These are phyloP conservation scores for Temnothorax unifasciatus DNA, from an alignment of 2,888 invertebrate genomes.

Conservation along the genomic window DNA sequence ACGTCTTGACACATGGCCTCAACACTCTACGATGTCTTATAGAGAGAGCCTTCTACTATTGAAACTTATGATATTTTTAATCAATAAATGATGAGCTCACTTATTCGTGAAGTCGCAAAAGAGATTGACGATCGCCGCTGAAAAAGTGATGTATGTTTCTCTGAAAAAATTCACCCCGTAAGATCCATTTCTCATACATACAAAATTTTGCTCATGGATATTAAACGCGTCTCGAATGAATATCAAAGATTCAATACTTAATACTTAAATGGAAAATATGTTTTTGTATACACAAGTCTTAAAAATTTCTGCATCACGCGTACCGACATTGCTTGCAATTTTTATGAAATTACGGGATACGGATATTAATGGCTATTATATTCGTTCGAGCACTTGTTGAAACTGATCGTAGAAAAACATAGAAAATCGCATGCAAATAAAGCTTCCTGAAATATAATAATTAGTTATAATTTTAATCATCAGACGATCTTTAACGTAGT, in stretches of 20 bases:
- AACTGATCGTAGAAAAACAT: neutral
- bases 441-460: neutral
- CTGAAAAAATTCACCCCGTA: too few species aligned
- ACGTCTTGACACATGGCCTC: slow-evolving; percentile 48
- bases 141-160: too few species aligned
- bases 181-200: too few species aligned
- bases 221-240: too few species aligned
- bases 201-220: too few species aligned
- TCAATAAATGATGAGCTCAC: too few species aligned
- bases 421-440: neutral
- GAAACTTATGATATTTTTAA: slow-evolving; percentile 63
- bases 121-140: too few species aligned
- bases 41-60: slow-evolving; percentile 50
- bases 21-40: slow-evolving; percentile 65
- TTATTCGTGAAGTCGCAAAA: too few species aligned
- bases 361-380: neutral
- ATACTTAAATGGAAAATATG: slow-evolving; percentile 27
- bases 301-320: neutral
- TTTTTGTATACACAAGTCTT: neutral
- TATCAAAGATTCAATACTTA: too few species aligned
- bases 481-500: neutral
- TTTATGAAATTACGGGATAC: neutral
- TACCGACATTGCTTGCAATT: neutral
- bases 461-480: neutral
- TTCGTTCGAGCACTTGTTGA: neutral